phyloP scores from a whole-genome alignment of 2,113 vertebrate species.

The Dipodomys stephensi region DNA sequence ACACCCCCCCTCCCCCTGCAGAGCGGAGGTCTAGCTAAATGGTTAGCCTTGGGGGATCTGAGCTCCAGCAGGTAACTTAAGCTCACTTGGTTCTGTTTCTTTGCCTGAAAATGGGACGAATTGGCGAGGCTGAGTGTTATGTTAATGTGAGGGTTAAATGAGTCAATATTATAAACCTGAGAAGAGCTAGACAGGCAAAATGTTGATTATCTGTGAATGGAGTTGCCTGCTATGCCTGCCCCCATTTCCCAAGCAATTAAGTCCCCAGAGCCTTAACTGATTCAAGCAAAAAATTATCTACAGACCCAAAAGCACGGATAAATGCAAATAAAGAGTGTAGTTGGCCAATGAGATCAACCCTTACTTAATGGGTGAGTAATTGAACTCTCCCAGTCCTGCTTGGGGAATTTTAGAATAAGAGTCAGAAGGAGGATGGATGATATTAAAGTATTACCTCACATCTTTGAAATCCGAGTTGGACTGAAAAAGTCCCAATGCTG shows the following conservation, averaged over 20 bases:
- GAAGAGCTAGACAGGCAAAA: not conserved
- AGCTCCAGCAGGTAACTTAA: conserved; percentile 24
- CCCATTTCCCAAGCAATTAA: conserved; percentile 20
- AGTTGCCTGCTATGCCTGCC: not conserved
- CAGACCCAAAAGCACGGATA: not conserved
- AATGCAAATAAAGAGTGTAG: not conserved
- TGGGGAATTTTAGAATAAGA: conserved; percentile 1
- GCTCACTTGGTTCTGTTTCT: conserved; percentile 18
- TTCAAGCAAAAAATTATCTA: not conserved
- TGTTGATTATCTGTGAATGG: conserved; percentile 11
- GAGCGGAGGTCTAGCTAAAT: not conserved
- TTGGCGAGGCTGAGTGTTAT: not conserved
- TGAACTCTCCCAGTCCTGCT: not conserved
- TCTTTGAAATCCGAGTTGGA: conserved; percentile 17
- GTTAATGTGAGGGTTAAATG: not conserved
- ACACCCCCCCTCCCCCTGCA: not conserved
- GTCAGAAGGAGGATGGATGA: not conserved
- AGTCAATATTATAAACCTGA: not conserved
- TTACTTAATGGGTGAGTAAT: not conserved
- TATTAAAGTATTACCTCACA: conserved; percentile 30
- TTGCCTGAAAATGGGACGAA: not conserved
- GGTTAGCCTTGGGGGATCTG: not conserved
- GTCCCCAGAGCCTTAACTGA: conserved; percentile 13
- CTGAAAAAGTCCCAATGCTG: not conserved
- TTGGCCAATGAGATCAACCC: not conserved